A percentile compares a stretch with the other conserved stretches of the same genome.
These are phyloP conservation scores for Arvicanthis niloticus DNA, from an alignment of 2,113 vertebrate genomes.

Conservation along the genomic window DNA sequence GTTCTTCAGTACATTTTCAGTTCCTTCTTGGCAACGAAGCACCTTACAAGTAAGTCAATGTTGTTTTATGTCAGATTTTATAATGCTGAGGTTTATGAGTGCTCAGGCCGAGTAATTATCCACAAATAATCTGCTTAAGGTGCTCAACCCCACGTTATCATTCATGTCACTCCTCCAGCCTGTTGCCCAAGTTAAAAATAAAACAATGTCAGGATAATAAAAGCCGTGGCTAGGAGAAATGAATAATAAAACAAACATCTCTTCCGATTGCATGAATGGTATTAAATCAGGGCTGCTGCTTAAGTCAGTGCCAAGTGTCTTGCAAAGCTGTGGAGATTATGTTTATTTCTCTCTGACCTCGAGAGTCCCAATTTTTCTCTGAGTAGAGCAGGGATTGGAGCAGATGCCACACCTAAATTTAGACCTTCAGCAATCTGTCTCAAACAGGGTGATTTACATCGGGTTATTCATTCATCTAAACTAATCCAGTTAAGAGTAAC, in stretches of 20 bases:
- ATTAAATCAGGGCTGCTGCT: constrained; percentile 16
- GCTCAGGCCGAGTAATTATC: constrained; percentile 49
- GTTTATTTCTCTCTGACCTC: background rate
- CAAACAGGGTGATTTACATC: constrained; percentile 43
- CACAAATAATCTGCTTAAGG: constrained; percentile 61
- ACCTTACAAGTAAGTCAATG: constrained; percentile 24
- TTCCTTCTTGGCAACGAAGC: constrained; percentile 28
- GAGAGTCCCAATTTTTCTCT: background rate
- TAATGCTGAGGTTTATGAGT: constrained; percentile 41
- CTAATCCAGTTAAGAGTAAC: constrained; percentile 64
- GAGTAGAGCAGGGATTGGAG: background rate
- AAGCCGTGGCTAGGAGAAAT: constrained; percentile 48
- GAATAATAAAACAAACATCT: constrained; percentile 59
- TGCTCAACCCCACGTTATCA: background rate
- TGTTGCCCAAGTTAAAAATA: constrained; percentile 62
- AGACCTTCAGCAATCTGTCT: background rate
- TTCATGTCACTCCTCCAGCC: background rate
- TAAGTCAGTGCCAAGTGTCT: background rate
- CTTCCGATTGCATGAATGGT: background rate
- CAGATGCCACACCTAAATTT: background rate
- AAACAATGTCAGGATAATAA: constrained; percentile 56
- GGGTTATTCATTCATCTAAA: constrained; percentile 45
- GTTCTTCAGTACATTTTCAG: background rate
- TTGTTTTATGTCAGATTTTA: constrained; percentile 51
- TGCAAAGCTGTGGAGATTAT: background rate